Base-by-base conservation (phyloP, 2,113 vertebrate genomes). In the Scomber scombrus region DNA sequence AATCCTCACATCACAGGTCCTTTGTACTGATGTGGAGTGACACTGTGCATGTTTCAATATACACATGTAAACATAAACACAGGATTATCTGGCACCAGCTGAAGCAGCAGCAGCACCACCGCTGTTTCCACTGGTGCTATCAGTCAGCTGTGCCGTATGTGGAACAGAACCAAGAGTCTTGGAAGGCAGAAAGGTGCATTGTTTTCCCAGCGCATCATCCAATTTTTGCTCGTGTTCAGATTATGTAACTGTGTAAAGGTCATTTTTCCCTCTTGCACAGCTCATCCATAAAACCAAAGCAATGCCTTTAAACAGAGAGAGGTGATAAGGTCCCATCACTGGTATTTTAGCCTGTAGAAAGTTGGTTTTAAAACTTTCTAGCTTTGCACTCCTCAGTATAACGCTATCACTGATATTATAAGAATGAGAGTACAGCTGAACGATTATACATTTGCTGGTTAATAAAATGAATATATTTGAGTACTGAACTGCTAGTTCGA, bases 11-110 rank as follows among this genome's bases (percentile, higher is more conserved):
- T 91, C 88, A 81, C 69, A 77, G 73, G 47, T 78, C 74, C 81
- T 93, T 88, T 91, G 89, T 91, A n/a, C 68, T 85, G 88, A 92
- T 81, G 83, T 21, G 70, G 67, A 90, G 82, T 77, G 78, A 90
- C 85, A 90, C 88, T 14, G 80, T 71, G 83, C 84, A 54, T 79
- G 87, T 89, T 90, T 80, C 85, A 50, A 78, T 69, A 57, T 46
- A 77, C 78, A 51, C 74, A 80, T 68, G 84, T 80, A 84, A 85
- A 91, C 86, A 82, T 46, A 88, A 91, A 87, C 84, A 81, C 0
- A 6, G 81, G 84, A 91, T 88, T 85, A 90, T 73, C 78, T 57
- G 75, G 67, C 75, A 82, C 62, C 64, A 51, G 73, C 73, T 68
- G 70, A 64, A 69, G 52, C 71, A 56, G 58, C 58, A 18, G 65